Evolutionary conservation across 2,113 vertebrate genomes (phyloP).

Genomic region (Limanda limanda): DNA sequence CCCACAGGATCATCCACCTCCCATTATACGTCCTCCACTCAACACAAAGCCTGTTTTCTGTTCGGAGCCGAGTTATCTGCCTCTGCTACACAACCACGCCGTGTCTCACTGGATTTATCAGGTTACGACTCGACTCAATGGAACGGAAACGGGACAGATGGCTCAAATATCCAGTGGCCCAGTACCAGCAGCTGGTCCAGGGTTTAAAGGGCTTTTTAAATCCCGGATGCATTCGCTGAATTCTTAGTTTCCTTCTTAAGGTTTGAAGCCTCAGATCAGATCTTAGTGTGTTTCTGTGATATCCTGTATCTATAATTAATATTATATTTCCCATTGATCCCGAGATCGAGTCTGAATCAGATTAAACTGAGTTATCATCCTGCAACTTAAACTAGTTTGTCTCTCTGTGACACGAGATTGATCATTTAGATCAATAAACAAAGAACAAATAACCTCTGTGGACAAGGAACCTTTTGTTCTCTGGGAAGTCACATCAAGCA

Average conservation of each 20-base stretch:
- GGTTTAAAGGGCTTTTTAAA: conserved; percentile 16
- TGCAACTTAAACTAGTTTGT: no score
- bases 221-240: conserved; percentile 1
- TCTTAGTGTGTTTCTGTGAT: background rate
- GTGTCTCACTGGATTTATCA: conserved; percentile 61
- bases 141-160: conserved; percentile 53
- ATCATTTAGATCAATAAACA: no score
- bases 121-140: conserved; percentile 65
- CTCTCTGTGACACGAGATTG: no score
- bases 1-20: conserved; percentile 37
- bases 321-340: no score
- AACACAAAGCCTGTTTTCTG: conserved; percentile 70
- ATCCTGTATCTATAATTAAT: no score
- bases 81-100: conserved; percentile 50
- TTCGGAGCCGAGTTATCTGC: conserved; percentile 37
- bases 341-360: no score
- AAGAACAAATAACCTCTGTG: no score
- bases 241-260: background rate
- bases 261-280: background rate
- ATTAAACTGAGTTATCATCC: no score
- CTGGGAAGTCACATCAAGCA: background rate
- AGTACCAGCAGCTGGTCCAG: background rate
- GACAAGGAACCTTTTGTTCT: background rate
- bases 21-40: conserved; percentile 51
- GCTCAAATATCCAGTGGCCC: conserved; percentile 41